Evolutionary conservation across 2,888 invertebrate genomes (phyloP), one percentile per base, ranked within the genome.

Genomic region (Didymodactylos carnosus): DNA sequence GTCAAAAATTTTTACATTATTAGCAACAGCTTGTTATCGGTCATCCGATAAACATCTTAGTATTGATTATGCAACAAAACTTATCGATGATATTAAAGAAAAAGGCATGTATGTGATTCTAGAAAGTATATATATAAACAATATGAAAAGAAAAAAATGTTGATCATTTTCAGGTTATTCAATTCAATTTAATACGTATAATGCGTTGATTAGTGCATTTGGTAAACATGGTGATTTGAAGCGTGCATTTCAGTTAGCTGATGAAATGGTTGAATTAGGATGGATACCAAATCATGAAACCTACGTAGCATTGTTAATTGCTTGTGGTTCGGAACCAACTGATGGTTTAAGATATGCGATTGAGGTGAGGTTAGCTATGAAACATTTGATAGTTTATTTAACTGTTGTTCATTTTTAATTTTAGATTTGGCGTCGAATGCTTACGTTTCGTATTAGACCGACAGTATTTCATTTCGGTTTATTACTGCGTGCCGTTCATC

Each of bases 161-260:
- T n/a, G n/a, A n/a, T n/a, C n/a, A n/a, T n/a, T n/a, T 23, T 11
- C 10, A 53, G 53, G 19, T n/a, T 62, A 35, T 80, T 81, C 87
- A 1, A 87, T 87, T 5, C 35, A 62, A 62, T 62, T 35, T 35
- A 29, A 35, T 35, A 90, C 89, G 80, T 93, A 90, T 79, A 89
- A 92, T 85, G 87, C 89, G 8, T 89, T 93, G 89, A 90, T 94
- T 49, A 92, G 92, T 85, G 91, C 92, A 2, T 94, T 90, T 84
- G 92, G 91, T 0, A 86, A 89, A 76, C 90, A 90, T 83, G 90
- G 90, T 0, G 89, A 91, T 81, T 81, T 91, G 25, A 80, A 87
- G 75, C 88, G 88, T 46, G 91, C 93, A 1, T 93, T 92, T 82
- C 81, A 86, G 80, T 82, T 94, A 75, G 90, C 89, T 3, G 93